Evolutionary conservation across 2,888 invertebrate species (phyloP).

Genomic region (Lochmaea capreae): DNA sequence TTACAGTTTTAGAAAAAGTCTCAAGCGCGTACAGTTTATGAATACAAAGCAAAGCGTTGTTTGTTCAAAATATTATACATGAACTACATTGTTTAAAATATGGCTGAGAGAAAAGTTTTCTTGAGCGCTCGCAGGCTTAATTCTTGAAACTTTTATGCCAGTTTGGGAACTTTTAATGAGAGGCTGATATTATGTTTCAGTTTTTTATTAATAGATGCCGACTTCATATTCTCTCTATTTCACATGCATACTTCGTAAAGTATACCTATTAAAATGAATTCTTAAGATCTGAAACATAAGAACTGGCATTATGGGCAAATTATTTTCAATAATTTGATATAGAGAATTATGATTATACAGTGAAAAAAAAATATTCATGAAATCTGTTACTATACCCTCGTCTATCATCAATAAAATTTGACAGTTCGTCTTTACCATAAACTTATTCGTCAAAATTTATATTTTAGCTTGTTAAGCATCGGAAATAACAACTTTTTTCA

Average conservation of each 20-base stretch:
- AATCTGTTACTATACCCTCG: too few species aligned
- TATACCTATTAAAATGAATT: not conserved
- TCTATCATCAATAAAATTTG: too few species aligned
- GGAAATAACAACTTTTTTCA: too few species aligned
- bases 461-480: too few species aligned
- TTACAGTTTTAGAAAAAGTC: constrained; percentile 26
- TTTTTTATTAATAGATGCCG: constrained; percentile 23
- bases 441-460: too few species aligned
- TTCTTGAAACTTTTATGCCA: constrained; percentile 32
- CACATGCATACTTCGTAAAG: not conserved
- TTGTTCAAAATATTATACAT: constrained; percentile 41
- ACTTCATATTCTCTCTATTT: constrained; percentile 19
- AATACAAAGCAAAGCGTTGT: constrained; percentile 40
- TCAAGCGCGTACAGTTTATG: constrained; percentile 34
- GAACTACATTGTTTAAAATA: constrained; percentile 36
- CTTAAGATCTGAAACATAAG: not conserved
- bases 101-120: constrained; percentile 30
- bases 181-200: constrained; percentile 32
- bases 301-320: not conserved
- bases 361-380: too few species aligned
- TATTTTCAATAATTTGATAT: not conserved
- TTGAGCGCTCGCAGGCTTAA: constrained; percentile 32
- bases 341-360: too few species aligned
- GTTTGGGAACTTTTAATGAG: constrained; percentile 33
- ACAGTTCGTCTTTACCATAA: too few species aligned